Evolutionary conservation across 2,888 invertebrate genomes (phyloP).

Genomic region (Unio pictorum): DNA sequence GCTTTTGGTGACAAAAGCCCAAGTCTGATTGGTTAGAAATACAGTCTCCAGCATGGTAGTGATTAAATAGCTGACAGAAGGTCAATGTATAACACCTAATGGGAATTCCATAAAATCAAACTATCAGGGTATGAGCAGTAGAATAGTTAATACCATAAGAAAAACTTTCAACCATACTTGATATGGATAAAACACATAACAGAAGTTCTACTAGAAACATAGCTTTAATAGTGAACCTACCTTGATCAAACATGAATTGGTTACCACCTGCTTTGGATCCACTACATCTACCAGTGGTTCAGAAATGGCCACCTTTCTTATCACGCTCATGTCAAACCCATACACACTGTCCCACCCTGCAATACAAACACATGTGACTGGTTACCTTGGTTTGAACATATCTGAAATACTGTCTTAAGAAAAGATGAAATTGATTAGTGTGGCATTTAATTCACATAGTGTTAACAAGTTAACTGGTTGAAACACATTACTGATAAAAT

Average conservation of each 20-base stretch:
- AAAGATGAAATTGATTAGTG: background rate
- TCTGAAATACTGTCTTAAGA: background rate
- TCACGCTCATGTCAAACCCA: conserved; percentile 99
- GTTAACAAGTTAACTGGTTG: too few species aligned
- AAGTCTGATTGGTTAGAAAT: too few species aligned
- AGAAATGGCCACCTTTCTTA: conserved; percentile 96
- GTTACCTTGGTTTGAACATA: background rate
- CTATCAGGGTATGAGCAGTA: too few species aligned
- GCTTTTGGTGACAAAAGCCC: too few species aligned
- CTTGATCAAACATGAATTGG: conserved; percentile 93
- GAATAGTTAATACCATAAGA: background rate
- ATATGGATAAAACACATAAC: background rate
- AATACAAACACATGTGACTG: conserved; percentile 16
- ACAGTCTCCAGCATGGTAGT: too few species aligned
- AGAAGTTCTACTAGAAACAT: background rate
- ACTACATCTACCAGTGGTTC: conserved; percentile 99
- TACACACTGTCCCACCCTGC: conserved; percentile 98
- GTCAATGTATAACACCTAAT: too few species aligned
- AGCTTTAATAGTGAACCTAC: conserved; percentile 57
- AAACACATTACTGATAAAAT: too few species aligned
- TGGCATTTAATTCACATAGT: too few species aligned
- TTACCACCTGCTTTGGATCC: conserved; percentile 98
- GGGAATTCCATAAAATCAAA: too few species aligned
- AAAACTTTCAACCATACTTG: background rate
- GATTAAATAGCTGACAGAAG: too few species aligned